Percentiles rank a stretch among this genome's conserved stretches.
phyloP scores from a whole-genome alignment of 2,797 vertebrate genomes.

The Anabas testudineus region DNA sequence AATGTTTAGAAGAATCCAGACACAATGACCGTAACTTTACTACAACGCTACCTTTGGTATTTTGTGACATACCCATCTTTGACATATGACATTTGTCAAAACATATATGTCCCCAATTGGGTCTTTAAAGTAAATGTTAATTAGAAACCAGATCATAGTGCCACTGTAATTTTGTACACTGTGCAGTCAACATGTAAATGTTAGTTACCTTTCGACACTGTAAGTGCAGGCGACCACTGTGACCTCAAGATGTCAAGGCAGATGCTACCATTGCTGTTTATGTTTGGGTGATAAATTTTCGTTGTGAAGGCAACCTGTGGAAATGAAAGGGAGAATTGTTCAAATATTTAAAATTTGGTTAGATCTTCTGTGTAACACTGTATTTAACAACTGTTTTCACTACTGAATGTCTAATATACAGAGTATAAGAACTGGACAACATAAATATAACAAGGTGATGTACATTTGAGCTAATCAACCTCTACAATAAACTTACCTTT shows the following conservation, averaged over 20 bases:
- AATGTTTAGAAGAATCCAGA: constrained; percentile 20
- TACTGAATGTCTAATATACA: too few species aligned
- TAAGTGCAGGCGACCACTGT: constrained; percentile 90
- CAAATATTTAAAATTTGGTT: not conserved
- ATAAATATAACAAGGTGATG: not conserved
- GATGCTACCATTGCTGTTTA: constrained; percentile 91
- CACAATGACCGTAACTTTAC: constrained; percentile 8
- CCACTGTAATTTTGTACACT: not conserved
- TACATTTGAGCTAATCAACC: not conserved
- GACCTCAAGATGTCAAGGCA: constrained; percentile 89
- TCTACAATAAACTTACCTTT: constrained; percentile 77
- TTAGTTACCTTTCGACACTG: constrained; percentile 87
- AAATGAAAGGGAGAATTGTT: constrained; percentile 22
- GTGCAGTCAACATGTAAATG: not conserved
- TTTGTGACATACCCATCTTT: not conserved
- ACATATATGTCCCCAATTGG: not conserved
- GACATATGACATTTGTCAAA: not conserved
- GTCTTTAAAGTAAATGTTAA: constrained; percentile 6
- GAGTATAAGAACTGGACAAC: not conserved
- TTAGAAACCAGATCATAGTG: not conserved
- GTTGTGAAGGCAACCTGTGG: constrained; percentile 88
- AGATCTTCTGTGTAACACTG: too few species aligned
- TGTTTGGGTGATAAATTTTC: constrained; percentile 91
- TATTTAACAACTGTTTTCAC: too few species aligned
- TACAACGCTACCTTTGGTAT: not conserved